Conservation (phyloP, 1,140 invertebrate species). For the Littorina saxatilis region DNA sequence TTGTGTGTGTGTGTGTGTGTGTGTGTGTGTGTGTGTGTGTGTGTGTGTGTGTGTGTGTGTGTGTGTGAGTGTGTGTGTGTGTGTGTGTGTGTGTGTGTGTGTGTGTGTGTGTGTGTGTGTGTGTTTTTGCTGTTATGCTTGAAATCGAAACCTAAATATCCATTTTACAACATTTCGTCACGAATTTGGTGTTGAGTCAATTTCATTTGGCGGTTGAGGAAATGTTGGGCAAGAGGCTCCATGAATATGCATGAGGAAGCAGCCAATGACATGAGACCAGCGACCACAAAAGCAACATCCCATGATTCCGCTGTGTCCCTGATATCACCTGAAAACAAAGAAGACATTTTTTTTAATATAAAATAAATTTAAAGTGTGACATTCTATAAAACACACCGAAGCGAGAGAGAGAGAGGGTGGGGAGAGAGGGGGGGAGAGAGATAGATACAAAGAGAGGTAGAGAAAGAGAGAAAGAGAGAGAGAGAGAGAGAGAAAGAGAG, state of each 20-base stretch:
- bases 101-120: neutral
- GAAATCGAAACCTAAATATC: neutral
- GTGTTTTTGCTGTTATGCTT: neutral
- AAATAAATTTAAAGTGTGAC: too few relatives aligned
- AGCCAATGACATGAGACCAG: constrained; percentile 26
- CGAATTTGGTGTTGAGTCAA: neutral
- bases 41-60: too few relatives aligned
- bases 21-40: too few relatives aligned
- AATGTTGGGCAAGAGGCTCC: constrained; percentile 31
- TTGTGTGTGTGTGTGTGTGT: too few relatives aligned
- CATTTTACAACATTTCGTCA: constrained; percentile 15
- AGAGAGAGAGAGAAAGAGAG: too few relatives aligned
- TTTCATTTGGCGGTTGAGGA: neutral
- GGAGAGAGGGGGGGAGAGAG: too few relatives aligned
- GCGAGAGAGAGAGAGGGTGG: too few relatives aligned
- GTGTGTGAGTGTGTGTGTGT: constrained; percentile 17
- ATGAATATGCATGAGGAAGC: constrained; percentile 29
- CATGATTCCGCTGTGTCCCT: constrained; percentile 30
- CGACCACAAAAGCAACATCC: constrained; percentile 33
- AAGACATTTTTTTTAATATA: too few relatives aligned
- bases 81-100: constrained; percentile 2
- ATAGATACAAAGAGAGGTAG: too few relatives aligned
- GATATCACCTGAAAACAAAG: constrained; percentile 40
- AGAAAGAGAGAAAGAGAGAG: too few relatives aligned
- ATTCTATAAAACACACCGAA: too few relatives aligned